Evolutionary conservation across 1,140 invertebrate species (phyloP), one percentile per base, ranked within the genome.

Genomic region (Drosophila virilis): DNA sequence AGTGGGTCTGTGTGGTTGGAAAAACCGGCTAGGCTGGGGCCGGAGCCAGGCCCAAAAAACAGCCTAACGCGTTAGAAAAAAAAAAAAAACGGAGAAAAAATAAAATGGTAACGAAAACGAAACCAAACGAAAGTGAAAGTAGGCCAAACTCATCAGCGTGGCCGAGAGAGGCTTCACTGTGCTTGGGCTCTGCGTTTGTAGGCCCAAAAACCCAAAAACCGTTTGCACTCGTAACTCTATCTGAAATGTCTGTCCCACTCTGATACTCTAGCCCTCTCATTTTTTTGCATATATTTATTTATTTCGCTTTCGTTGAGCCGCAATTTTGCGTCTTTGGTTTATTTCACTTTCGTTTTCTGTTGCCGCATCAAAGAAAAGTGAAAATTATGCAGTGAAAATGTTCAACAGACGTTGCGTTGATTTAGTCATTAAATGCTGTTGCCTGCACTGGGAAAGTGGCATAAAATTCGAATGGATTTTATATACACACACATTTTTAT

Each of bases 81-180:
- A 67, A 40, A 17, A 17, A 1, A 17, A 17, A 17, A n/a, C n/a
- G n/a, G n/a, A n/a, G n/a, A 1, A 17, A 75, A 80, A 33, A 52
- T 33, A 42, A 74, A 74, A 54, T 70, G 32, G 50, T 69, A 68
- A 69, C 42, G 65, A 74, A 22, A 74, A 68, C 55, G 40, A 72
- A 71, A 71, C 61, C 38, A 73, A 74, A 86, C 71, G 82, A 86
- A 88, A 86, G 82, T 86, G 82, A 86, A 86, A 86, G 82, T 88
- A 82, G 82, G 82, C 83, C 83, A 86, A 86, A 88, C 82, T 88
- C 83, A 86, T 86, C 83, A 85, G 75, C 75, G 76, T 86, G 62
- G 75, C 64, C 59, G 62, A 70, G 48, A 57, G 61, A 54, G 40
- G 70, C 70, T 72, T 58, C 52, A 43, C 68, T 66, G 58, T 54